Conservation (phyloP, 2,797 vertebrate species). For the Intellagama lesueurii region DNA sequence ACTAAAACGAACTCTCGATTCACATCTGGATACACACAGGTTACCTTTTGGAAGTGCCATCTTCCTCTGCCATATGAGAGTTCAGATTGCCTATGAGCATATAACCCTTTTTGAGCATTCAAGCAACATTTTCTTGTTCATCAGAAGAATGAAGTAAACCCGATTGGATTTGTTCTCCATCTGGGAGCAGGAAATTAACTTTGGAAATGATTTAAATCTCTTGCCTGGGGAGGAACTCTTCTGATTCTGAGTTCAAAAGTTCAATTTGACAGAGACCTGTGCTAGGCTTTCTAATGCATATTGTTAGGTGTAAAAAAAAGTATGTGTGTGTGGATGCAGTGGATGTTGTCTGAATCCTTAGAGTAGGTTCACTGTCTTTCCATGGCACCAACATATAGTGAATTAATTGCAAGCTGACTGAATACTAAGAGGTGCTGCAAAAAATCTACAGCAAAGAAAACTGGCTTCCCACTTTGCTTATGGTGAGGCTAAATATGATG, state of each 20-base stretch:
- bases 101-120: constrained; percentile 74
- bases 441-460: no score
- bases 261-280: constrained; percentile 71
- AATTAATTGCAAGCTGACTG: constrained; percentile 40
- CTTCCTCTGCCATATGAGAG: neutral
- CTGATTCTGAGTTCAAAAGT: constrained; percentile 75
- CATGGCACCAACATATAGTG: constrained; percentile 20
- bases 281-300: constrained; percentile 64
- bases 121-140: constrained; percentile 71
- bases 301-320: constrained; percentile 52
- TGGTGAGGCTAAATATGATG: neutral
- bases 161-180: constrained; percentile 79
- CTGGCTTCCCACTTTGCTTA: neutral
- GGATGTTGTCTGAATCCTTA: constrained; percentile 49
- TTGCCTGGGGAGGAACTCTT: constrained; percentile 74
- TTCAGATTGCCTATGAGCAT: constrained; percentile 49
- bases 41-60: constrained; percentile 44
- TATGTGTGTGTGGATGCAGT: constrained; percentile 11
- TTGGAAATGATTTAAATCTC: constrained; percentile 80
- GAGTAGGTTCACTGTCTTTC: constrained; percentile 28
- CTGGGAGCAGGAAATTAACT: constrained; percentile 80
- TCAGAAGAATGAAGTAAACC: constrained; percentile 77
- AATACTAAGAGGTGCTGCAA: neutral
- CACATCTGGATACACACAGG: constrained; percentile 49
- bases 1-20: neutral